Evolutionary conservation across 2,888 invertebrate species (phyloP).

Genomic region (Lacanobia wlatinum): DNA sequence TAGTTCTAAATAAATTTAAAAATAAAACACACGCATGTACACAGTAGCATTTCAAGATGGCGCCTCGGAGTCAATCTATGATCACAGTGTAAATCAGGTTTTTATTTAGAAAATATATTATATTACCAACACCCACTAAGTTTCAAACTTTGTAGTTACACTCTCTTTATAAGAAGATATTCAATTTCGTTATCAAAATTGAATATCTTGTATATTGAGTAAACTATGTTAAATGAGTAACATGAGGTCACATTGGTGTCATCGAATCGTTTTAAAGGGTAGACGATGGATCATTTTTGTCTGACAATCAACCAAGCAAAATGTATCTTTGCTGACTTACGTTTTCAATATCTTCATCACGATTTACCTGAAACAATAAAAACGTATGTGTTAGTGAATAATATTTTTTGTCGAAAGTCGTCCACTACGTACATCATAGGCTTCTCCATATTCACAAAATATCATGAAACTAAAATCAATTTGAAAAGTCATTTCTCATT

Average conservation of each 20-base stretch:
- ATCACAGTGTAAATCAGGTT: background rate
- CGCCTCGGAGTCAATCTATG: background rate
- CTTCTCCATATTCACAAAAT: background rate
- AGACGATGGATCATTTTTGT: constrained; percentile 13
- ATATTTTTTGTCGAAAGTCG: background rate
- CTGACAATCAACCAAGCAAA: background rate
- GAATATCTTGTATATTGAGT: background rate
- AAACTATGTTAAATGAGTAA: constrained; percentile 4
- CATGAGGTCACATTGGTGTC: constrained; percentile 23
- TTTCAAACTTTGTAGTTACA: too few species aligned
- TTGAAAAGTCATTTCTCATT: too few species aligned
- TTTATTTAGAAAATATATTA: constrained; percentile 37
- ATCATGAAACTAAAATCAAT: background rate
- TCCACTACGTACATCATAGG: background rate
- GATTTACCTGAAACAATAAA: constrained; percentile 4
- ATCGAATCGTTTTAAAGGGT: constrained; percentile 18
- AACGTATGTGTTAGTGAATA: background rate
- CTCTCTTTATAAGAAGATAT: too few species aligned
- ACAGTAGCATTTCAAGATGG: background rate
- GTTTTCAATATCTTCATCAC: background rate
- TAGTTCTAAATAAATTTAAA: too few species aligned
- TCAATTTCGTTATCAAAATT: too few species aligned
- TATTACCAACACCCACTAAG: constrained; percentile 9
- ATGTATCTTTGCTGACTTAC: background rate
- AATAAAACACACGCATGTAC: background rate